Conservation (phyloP, 92 coral and sea anemone genomes). For the Parazoanthus atlanticus region DNA sequence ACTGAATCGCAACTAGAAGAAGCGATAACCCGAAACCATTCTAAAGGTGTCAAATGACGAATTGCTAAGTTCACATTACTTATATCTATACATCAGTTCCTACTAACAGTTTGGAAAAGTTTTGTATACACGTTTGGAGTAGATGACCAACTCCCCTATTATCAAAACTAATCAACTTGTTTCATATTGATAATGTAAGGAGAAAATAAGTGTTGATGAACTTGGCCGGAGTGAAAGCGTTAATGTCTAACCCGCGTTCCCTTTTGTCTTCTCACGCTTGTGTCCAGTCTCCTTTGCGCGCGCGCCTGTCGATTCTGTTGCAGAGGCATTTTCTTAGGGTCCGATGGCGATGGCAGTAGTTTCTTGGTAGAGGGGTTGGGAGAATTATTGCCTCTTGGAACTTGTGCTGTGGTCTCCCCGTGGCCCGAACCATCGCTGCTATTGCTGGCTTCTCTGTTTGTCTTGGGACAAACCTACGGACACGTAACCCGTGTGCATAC, state of each 20-base stretch:
- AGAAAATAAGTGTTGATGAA: background rate
- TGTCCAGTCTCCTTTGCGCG: slow-evolving; percentile 3
- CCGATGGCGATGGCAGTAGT: background rate
- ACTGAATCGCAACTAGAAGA: background rate
- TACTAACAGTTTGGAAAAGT: too few relatives aligned
- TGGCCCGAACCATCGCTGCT: background rate
- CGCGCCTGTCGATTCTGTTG: slow-evolving; percentile 21
- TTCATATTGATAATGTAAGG: background rate
- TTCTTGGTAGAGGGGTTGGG: background rate
- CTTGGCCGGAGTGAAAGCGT: background rate
- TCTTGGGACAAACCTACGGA: slow-evolving; percentile 10
- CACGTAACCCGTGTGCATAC: background rate
- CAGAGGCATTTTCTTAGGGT: background rate
- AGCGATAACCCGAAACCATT: too few relatives aligned
- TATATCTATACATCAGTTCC: too few relatives aligned
- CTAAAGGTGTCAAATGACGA: too few relatives aligned
- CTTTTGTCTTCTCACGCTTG: slow-evolving; percentile 5
- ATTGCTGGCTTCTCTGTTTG: background rate
- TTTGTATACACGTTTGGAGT: too few relatives aligned
- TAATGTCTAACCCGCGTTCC: slow-evolving; percentile 18
- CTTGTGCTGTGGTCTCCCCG: background rate
- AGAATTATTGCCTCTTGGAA: background rate
- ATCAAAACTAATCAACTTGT: background rate
- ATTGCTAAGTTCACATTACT: too few relatives aligned
- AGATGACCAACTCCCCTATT: background rate